Conservation (phyloP, 2,797 vertebrate genomes). For the Coreius guichenoti region DNA sequence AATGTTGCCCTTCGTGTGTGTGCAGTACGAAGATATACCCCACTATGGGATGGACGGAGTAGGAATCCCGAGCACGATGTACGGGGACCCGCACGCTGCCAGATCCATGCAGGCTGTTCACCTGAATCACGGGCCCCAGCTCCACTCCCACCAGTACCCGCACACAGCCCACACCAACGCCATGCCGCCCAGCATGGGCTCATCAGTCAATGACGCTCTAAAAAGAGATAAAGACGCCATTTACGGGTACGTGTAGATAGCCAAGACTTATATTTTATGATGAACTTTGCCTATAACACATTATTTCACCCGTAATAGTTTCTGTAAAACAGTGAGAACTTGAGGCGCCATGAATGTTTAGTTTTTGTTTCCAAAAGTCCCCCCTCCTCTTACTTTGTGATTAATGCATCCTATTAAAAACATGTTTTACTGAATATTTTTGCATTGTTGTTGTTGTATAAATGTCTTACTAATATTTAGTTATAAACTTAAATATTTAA, state of each 20-base stretch:
- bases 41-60: slow-evolving; percentile 99
- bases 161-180: slow-evolving; percentile 96
- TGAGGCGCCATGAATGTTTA: not conserved
- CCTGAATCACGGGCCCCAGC: slow-evolving; percentile 96
- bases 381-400: not conserved
- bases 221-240: slow-evolving; percentile 99
- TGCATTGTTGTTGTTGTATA: not conserved
- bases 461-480: not conserved
- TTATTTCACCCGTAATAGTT: slow-evolving; percentile 43
- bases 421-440: not conserved
- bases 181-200: slow-evolving; percentile 97
- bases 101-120: slow-evolving; percentile 98
- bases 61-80: slow-evolving; percentile 97
- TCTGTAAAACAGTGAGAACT: slow-evolving; percentile 25
- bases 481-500: not conserved
- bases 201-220: slow-evolving; percentile 98
- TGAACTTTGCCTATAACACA: slow-evolving; percentile 29
- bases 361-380: not conserved
- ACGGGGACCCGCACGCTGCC: slow-evolving; percentile 97
- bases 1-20: slow-evolving; percentile 63
- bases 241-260: slow-evolving; percentile 91
- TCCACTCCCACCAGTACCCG: slow-evolving; percentile 97
- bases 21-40: slow-evolving; percentile 98
- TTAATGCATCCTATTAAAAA: not conserved
- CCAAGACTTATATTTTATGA: slow-evolving; percentile 59